These are phyloP conservation scores for Illadopsis cleaveri DNA, from an alignment of 2,113 vertebrate genomes.

Conservation along the genomic window DNA sequence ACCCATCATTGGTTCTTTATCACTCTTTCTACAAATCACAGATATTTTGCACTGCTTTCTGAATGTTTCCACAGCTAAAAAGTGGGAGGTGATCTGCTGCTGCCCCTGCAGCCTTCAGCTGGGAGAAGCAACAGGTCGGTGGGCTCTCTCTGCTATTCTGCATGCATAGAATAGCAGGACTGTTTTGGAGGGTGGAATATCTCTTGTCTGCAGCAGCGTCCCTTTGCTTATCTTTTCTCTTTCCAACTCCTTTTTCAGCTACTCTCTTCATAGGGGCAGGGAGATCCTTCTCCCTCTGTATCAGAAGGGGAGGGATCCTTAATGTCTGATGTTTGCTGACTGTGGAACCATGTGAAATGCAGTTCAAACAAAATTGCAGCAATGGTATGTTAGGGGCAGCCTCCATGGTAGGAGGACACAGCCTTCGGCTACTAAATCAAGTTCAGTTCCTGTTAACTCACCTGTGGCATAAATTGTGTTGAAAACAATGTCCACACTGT, in stretches of 20 bases:
- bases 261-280: neutral
- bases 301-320: neutral
- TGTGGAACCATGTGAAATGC: neutral
- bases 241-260: neutral
- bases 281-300: neutral
- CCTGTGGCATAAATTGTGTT: neutral
- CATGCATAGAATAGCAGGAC: neutral
- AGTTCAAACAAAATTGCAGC: neutral
- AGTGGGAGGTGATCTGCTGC: neutral
- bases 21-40: neutral
- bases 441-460: neutral
- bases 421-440: neutral
- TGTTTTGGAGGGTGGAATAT: neutral
- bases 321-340: neutral
- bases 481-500: neutral
- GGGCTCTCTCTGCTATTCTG: neutral
- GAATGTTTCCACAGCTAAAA: neutral
- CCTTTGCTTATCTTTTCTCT: neutral
- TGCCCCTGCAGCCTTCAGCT: neutral
- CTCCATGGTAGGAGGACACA: neutral
- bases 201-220: neutral
- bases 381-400: neutral
- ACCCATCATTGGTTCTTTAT: neutral
- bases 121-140: neutral
- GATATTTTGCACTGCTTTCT: neutral